Evolutionary conservation across 2,888 invertebrate species (phyloP).

Genomic region (Sepioteuthis lessoniana): DNA sequence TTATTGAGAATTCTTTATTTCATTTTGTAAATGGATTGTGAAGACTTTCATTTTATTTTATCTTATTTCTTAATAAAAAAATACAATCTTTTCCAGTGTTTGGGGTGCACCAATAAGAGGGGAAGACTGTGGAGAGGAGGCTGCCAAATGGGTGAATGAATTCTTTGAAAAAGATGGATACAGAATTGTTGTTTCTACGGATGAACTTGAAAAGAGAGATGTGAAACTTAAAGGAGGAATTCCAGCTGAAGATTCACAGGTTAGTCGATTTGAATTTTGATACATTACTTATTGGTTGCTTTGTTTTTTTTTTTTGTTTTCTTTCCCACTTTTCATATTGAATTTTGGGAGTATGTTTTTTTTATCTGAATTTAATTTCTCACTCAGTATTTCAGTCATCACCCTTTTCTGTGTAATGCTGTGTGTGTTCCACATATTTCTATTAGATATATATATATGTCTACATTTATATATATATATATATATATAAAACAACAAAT

Average conservation of each 20-base stretch:
- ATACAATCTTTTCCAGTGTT: neutral
- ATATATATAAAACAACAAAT: no score
- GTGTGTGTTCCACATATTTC: no score
- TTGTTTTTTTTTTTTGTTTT: neutral
- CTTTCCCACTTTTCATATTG: neutral
- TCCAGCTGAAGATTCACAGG: neutral
- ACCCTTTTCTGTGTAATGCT: no score
- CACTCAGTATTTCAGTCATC: no score
- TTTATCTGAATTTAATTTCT: no score
- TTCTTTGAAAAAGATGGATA: constrained; percentile 62
- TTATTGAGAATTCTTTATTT: no score
- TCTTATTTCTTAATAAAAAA: no score
- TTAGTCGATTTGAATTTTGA: neutral
- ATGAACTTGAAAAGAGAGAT: constrained; percentile 57
- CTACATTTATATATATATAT: no score
- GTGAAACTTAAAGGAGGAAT: neutral
- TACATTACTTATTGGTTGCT: no score
- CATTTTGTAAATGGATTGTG: neutral
- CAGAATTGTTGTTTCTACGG: constrained; percentile 61
- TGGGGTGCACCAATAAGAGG: constrained; percentile 37
- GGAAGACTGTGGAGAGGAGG: constrained; percentile 66
- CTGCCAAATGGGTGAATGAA: constrained; percentile 64
- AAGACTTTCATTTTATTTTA: neutral
- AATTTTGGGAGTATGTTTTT: neutral
- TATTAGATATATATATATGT: no score